Percentiles rank a stretch among this genome's conserved stretches.
Evolutionary conservation across 2,797 vertebrate genomes (phyloP).

Genomic region (Peromyscus nudipes): DNA sequence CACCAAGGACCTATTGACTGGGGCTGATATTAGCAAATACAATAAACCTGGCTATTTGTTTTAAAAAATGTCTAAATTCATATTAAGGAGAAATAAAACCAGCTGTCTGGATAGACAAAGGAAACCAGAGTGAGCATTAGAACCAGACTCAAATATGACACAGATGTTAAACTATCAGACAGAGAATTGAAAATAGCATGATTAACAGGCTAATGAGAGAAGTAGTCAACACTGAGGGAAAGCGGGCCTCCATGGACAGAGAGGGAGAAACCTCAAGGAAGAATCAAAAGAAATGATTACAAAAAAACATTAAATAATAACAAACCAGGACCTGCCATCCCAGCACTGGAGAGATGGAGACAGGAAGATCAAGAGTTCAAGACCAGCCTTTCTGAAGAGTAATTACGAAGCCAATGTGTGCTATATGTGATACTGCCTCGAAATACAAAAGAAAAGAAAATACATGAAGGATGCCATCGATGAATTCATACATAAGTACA

Average conservation of each 20-base stretch:
- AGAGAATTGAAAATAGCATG: neutral
- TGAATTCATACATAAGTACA: neutral
- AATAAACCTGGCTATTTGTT: neutral
- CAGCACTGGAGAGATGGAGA: neutral
- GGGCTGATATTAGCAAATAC: neutral
- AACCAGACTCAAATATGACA: neutral
- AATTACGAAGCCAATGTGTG: neutral
- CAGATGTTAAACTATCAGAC: neutral
- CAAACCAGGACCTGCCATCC: neutral
- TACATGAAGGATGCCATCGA: neutral
- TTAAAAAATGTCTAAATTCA: neutral
- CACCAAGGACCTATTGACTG: neutral
- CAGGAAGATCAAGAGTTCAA: neutral
- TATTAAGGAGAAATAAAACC: constrained; percentile 17
- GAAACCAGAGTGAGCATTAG: neutral
- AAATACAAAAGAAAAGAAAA: neutral
- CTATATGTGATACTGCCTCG: neutral
- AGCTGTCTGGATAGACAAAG: neutral
- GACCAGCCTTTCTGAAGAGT: neutral
- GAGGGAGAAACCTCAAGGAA: neutral
- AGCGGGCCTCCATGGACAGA: rapidly evolving
- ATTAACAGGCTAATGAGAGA: neutral
- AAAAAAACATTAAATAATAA: neutral
- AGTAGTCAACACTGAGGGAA: neutral
- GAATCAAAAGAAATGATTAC: neutral